A percentile compares a stretch with the other conserved stretches of the same genome.
These are phyloP conservation scores for Catamblyrhynchus diadema DNA, from an alignment of 2,797 vertebrate genomes.

Conservation along the genomic window DNA sequence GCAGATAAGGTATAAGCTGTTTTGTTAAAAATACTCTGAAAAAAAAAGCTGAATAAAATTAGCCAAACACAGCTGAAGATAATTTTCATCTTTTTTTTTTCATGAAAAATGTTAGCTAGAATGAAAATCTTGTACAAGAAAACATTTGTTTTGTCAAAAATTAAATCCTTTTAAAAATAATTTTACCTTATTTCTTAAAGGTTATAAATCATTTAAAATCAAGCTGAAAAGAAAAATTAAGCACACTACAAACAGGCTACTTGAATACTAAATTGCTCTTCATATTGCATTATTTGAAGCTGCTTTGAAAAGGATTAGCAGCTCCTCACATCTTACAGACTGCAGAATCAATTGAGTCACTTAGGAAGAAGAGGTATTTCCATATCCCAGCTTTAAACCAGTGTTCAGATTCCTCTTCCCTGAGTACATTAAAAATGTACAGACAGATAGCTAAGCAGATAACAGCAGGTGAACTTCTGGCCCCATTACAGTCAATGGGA, in stretches of 20 bases:
- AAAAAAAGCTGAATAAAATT: neutral
- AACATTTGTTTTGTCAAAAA: neutral
- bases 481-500: constrained; percentile 53
- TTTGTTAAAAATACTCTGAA: neutral
- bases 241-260: neutral
- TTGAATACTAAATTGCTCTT: neutral
- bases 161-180: neutral
- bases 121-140: neutral
- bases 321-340: constrained; percentile 1
- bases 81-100: neutral
- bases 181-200: neutral
- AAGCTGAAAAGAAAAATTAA: neutral
- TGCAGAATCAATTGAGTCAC: constrained; percentile 31
- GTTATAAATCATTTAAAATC: neutral
- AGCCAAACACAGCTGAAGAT: neutral
- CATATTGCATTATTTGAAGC: neutral
- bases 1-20: neutral
- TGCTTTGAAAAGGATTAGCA: constrained; percentile 30
- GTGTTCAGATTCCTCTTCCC: constrained; percentile 30
- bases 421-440: constrained; percentile 58
- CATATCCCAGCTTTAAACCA: constrained; percentile 30
- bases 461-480: constrained; percentile 61
- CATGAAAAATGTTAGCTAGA: neutral
- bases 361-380: constrained; percentile 35
- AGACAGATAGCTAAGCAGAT: constrained; percentile 57